phyloP scores from a whole-genome alignment of 2,888 invertebrate species.

The Nezara viridula region DNA sequence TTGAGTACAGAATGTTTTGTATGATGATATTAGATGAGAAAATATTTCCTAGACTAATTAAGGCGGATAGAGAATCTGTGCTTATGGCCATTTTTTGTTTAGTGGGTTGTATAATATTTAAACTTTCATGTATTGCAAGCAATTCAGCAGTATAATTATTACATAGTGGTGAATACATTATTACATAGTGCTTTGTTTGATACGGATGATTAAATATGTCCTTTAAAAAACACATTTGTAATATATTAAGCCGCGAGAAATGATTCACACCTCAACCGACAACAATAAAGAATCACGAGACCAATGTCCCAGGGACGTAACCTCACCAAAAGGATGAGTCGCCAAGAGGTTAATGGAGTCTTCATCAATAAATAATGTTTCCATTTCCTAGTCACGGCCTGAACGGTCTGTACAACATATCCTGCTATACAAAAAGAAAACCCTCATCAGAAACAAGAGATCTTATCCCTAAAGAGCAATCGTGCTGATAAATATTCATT shows the following conservation, averaged over 20 bases:
- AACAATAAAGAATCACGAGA: not conserved
- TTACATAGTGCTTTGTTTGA: too few species aligned
- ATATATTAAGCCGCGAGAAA: not conserved
- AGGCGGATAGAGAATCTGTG: too few species aligned
- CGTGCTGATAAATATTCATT: not conserved
- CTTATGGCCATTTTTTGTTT: too few species aligned
- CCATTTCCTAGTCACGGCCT: conserved; percentile 29
- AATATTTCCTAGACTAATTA: too few species aligned
- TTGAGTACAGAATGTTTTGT: too few species aligned
- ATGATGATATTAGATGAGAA: too few species aligned
- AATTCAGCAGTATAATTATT: too few species aligned
- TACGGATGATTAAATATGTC: not conserved
- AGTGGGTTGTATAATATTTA: too few species aligned
- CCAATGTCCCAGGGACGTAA: not conserved
- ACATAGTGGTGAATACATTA: too few species aligned
- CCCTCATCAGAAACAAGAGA: conserved; percentile 7
- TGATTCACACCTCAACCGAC: not conserved
- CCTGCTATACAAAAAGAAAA: not conserved
- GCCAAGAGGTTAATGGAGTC: conserved; percentile 17
- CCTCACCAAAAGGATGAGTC: not conserved
- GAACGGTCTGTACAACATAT: not conserved
- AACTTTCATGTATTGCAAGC: too few species aligned
- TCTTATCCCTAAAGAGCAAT: not conserved
- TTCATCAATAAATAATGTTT: conserved; percentile 23
- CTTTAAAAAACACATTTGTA: conserved; percentile 10